Percentiles rank a stretch among this genome's conserved stretches.
These are phyloP conservation scores for Micropterix aruncella DNA, from an alignment of 2,888 invertebrate genomes.

Conservation along the genomic window DNA sequence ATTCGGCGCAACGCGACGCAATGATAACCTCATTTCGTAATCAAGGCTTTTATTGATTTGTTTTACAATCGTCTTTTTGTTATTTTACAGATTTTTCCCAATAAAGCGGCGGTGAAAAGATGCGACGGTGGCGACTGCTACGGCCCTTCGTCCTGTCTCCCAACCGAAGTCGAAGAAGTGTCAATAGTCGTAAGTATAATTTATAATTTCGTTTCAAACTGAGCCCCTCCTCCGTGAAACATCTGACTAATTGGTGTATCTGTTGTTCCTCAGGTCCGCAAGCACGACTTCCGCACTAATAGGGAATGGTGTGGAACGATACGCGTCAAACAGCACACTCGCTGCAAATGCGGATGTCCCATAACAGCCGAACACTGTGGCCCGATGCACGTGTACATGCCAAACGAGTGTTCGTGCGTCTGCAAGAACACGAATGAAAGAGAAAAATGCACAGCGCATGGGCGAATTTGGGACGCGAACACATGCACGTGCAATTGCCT, in stretches of 20 bases:
- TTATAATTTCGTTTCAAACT: slow-evolving; percentile 8
- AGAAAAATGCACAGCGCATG: slow-evolving; percentile 7
- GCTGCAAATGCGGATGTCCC: slow-evolving; percentile 18
- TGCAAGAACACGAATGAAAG: slow-evolving; percentile 17
- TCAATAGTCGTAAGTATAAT: slow-evolving; percentile 15
- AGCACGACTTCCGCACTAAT: slow-evolving; percentile 6
- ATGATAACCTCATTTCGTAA: no score
- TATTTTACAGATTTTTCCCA: slow-evolving; percentile 17
- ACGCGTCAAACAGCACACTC: slow-evolving; percentile 16
- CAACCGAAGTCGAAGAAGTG: slow-evolving; percentile 12
- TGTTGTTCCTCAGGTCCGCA: slow-evolving; percentile 7
- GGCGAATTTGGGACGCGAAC: slow-evolving; percentile 16
- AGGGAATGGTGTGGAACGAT: slow-evolving; percentile 15
- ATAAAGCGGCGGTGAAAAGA: slow-evolving; percentile 17
- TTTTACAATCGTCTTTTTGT: no score
- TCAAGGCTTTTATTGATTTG: no score
- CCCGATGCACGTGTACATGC: slow-evolving; percentile 16
- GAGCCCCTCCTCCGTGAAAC: no score
- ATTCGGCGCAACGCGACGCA: no score
- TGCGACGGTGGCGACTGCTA: slow-evolving; percentile 18
- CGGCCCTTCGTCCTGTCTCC: slow-evolving; percentile 16
- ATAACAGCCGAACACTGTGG: slow-evolving; percentile 15
- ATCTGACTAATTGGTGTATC: not conserved
- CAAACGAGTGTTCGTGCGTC: slow-evolving; percentile 17
- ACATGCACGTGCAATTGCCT: slow-evolving; percentile 18